Evolutionary conservation across 2,797 vertebrate species (phyloP), one percentile per base, ranked within the genome.

Genomic region (Rhinophrynus dorsalis): DNA sequence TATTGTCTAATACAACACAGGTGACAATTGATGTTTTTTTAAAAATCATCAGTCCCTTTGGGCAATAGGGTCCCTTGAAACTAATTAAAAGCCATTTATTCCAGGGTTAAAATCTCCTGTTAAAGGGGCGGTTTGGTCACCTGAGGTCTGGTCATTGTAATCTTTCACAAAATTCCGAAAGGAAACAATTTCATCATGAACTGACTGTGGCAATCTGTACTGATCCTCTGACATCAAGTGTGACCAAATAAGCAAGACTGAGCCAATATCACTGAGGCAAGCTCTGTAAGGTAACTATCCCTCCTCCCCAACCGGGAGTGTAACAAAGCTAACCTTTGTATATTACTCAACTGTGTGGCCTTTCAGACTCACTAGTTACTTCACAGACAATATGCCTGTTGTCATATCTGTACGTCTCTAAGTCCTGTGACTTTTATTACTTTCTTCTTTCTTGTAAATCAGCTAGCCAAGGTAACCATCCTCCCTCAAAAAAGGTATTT

Each of bases 391-490:
- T 73, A 54, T 60, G 60, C 62, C 70, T 73, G 54, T 73, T 73
- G 70, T 73, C 62, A 54, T 73, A 67, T 40, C 52, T 59, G 52
- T 21, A 45, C 44, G 37, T 45, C 29, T 26, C 23, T n/a, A n/a
- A 51, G 61, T 66, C 69, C 50, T 73, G 62, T 73, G 70, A 73
- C 62, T 66, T n/a, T 73, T 44, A 73, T 60, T 65, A 52, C 54
- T 42, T 57, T 50, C 56, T 68, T 57, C 29, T 33, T 64, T 58
- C 61, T 11, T 54, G 54, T 45, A 33, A 44, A 33, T 55, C 54
- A 42, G 10, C 58, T 35, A 60, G 52, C 42, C 52, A 24, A 63
- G 68, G 32, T 51, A 63, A 29, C 51, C 60, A 44, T 3, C 35
- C 37, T 58, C 61, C 62, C 40, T 60, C 55, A 66, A 59, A 60